phyloP scores from a whole-genome alignment of 2,888 invertebrate genomes.

The Bembecia ichneumoniformis region DNA sequence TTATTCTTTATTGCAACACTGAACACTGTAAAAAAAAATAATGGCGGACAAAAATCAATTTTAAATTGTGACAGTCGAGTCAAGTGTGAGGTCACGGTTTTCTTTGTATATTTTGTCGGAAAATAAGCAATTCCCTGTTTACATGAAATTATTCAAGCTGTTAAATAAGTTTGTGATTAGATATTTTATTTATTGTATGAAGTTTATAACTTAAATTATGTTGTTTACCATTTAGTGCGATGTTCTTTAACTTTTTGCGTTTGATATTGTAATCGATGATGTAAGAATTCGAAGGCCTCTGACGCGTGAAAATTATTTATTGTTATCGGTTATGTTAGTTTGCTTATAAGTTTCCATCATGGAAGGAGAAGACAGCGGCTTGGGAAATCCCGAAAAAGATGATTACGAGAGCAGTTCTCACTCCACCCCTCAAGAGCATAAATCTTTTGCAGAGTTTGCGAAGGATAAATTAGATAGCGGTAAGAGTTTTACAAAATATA shows the following conservation, averaged over 20 bases:
- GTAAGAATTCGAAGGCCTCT: constrained; percentile 59
- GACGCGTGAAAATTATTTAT: constrained; percentile 32
- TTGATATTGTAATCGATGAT: constrained; percentile 59
- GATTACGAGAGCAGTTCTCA: constrained; percentile 56
- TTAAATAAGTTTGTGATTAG: constrained; percentile 3
- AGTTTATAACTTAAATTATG: neutral
- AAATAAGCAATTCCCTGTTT: constrained; percentile 22
- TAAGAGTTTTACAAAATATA: constrained; percentile 18
- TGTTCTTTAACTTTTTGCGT: constrained; percentile 9
- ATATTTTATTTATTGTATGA: neutral
- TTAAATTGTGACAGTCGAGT: constrained; percentile 32
- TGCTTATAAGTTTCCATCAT: constrained; percentile 24
- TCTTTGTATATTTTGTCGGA: constrained; percentile 12
- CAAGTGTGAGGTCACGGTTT: constrained; percentile 13
- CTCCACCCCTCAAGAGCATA: constrained; percentile 62
- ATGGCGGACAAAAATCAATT: constrained; percentile 70
- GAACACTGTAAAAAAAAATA: constrained; percentile 15
- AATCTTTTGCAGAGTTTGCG: constrained; percentile 62
- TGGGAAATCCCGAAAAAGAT: constrained; percentile 48
- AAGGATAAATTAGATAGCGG: constrained; percentile 66
- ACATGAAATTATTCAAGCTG: constrained; percentile 12
- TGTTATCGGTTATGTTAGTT: constrained; percentile 25
- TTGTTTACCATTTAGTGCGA: neutral
- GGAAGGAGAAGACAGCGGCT: constrained; percentile 47
- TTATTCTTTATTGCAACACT: neutral